phyloP scores from a whole-genome alignment of 2,797 vertebrate genomes.

The Oreonectes daqikongensis region DNA sequence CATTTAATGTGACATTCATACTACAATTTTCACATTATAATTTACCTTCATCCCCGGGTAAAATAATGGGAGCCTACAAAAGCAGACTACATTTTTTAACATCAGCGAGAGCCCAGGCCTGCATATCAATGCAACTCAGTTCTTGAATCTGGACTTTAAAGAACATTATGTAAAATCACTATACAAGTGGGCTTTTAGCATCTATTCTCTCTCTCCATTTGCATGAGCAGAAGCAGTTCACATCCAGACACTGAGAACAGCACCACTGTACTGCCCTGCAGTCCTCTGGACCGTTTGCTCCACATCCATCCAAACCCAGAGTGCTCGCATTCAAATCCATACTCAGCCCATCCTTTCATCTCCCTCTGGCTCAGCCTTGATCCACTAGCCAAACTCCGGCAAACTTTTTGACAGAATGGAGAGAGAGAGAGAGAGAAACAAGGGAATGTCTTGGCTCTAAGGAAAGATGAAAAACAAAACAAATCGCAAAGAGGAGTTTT shows the following conservation, averaged over 20 bases:
- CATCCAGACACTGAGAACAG: constrained; percentile 34
- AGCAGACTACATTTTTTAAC: not conserved
- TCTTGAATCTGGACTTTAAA: not conserved
- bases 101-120: not conserved
- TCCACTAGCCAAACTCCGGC: constrained; percentile 44
- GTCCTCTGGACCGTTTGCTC: not conserved
- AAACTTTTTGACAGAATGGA: constrained; percentile 47
- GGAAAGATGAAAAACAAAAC: constrained; percentile 11
- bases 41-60: not conserved
- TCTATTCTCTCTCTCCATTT: constrained; percentile 12
- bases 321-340: constrained; percentile 39
- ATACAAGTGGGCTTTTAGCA: not conserved
- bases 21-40: not conserved
- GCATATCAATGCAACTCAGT: not conserved
- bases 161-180: not conserved
- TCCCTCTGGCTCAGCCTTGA: constrained; percentile 37
- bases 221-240: constrained; percentile 30
- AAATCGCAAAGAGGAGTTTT: constrained; percentile 27
- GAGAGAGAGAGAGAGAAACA: constrained; percentile 33
- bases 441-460: constrained; percentile 23
- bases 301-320: constrained; percentile 28
- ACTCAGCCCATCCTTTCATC: constrained; percentile 30
- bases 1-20: not conserved
- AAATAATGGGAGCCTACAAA: not conserved
- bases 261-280: not conserved